These are phyloP conservation scores for Trinectes maculatus DNA, from an alignment of 2,113 vertebrate species.

Conservation along the genomic window DNA sequence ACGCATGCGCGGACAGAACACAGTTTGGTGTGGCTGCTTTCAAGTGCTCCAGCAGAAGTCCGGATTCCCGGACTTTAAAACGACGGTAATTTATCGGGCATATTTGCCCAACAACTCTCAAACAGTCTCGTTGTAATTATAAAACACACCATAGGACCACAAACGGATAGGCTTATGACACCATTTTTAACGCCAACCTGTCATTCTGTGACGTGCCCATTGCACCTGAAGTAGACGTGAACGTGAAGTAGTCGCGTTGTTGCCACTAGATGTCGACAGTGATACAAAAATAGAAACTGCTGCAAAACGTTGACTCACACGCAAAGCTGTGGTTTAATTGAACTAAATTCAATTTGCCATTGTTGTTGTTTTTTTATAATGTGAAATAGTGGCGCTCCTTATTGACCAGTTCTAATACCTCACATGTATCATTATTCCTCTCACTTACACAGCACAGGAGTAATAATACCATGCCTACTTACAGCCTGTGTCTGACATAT, in stretches of 20 bases:
- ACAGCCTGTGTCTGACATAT: background rate
- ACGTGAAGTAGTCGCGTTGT: background rate
- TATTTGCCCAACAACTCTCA: too few species aligned
- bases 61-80: fast-evolving
- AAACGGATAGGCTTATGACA: too few species aligned
- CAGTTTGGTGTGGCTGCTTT: slow-evolving; percentile 37
- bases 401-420: background rate
- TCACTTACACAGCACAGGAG: background rate
- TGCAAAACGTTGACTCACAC: background rate
- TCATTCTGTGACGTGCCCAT: too few species aligned
- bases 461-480: background rate
- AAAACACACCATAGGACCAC: too few species aligned
- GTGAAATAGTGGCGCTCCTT: background rate
- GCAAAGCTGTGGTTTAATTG: background rate
- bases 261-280: slow-evolving; percentile 64
- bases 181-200: too few species aligned
- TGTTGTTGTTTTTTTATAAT: background rate
- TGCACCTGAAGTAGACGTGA: too few species aligned
- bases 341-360: too few species aligned
- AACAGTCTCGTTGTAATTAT: too few species aligned
- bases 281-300: slow-evolving; percentile 10
- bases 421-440: background rate
- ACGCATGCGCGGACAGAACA: slow-evolving; percentile 56
- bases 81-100: background rate
- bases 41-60: slow-evolving; percentile 13